A percentile compares a stretch with the other conserved stretches of the same genome.
phyloP scores from a whole-genome alignment of 2,113 vertebrate genomes.

The Mormoops blainvillei region DNA sequence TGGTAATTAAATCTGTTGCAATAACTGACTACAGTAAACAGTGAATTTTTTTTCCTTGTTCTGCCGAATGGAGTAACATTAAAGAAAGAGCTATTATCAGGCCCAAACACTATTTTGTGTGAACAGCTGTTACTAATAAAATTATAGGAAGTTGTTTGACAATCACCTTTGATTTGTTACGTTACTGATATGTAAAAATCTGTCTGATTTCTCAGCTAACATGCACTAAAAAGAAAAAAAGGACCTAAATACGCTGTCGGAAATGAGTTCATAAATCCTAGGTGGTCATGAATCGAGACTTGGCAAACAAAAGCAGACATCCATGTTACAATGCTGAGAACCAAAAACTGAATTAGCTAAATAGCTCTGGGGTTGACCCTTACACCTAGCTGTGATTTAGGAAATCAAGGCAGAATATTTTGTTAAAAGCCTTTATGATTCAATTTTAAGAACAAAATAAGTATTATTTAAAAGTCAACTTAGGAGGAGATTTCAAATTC shows the following conservation, averaged over 20 bases:
- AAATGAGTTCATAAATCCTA: background rate
- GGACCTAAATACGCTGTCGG: background rate
- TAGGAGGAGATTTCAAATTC: background rate
- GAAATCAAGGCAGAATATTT: background rate
- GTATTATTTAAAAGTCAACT: slow-evolving; percentile 37
- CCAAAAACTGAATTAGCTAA: background rate
- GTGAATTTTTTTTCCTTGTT: slow-evolving; percentile 36
- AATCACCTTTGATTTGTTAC: slow-evolving; percentile 58
- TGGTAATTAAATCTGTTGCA: slow-evolving; percentile 56
- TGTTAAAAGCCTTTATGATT: background rate
- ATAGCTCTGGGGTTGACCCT: background rate
- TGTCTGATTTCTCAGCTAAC: background rate
- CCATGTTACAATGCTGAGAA: background rate
- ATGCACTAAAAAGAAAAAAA: background rate
- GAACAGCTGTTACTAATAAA: slow-evolving; percentile 67
- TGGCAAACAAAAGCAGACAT: background rate
- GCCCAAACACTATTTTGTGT: background rate
- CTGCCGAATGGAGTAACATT: background rate
- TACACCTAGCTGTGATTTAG: background rate
- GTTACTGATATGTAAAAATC: slow-evolving; percentile 34
- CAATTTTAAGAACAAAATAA: slow-evolving; percentile 48
- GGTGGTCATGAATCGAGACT: background rate
- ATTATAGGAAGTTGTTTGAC: slow-evolving; percentile 16
- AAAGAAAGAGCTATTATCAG: slow-evolving; percentile 41
- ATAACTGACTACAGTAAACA: slow-evolving; percentile 43